Percentiles rank a stretch among this genome's conserved stretches.
phyloP scores from a whole-genome alignment of 2,113 vertebrate genomes.

The Phaethornis superciliosus region DNA sequence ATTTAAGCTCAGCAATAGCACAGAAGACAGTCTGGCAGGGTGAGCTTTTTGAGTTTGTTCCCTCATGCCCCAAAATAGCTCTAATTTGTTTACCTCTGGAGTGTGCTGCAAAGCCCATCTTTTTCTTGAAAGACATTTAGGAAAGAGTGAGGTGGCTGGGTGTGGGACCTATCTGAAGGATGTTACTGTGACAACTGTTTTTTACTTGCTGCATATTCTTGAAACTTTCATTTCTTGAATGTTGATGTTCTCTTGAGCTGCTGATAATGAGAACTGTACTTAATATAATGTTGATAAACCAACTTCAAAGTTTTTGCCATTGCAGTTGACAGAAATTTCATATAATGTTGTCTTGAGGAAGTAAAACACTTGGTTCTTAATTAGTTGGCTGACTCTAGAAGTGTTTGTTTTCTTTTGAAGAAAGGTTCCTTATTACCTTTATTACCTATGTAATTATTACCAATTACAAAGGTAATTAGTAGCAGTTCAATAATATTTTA shows the following conservation, averaged over 20 bases:
- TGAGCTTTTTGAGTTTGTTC: neutral
- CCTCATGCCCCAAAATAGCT: neutral
- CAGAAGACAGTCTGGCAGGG: neutral
- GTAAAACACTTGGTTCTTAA: neutral
- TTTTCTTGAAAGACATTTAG: neutral
- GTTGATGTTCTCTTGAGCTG: neutral
- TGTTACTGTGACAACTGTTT: neutral
- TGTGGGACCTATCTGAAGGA: neutral
- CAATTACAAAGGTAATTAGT: neutral
- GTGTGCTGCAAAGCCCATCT: neutral
- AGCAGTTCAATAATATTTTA: neutral
- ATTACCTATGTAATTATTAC: too few species aligned
- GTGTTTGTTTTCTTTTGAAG: neutral
- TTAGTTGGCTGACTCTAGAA: neutral
- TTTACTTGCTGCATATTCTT: neutral
- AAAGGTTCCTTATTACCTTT: neutral
- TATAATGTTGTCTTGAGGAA: neutral
- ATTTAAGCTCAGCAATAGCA: neutral
- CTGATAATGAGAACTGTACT: neutral
- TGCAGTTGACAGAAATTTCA: neutral
- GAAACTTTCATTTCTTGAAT: neutral
- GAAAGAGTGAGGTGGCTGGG: neutral
- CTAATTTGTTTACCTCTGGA: neutral
- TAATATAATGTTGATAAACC: neutral
- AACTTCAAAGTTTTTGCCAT: neutral